These are phyloP conservation scores for Onthophagus taurus DNA, from an alignment of 1,140 invertebrate genomes.

Conservation along the genomic window DNA sequence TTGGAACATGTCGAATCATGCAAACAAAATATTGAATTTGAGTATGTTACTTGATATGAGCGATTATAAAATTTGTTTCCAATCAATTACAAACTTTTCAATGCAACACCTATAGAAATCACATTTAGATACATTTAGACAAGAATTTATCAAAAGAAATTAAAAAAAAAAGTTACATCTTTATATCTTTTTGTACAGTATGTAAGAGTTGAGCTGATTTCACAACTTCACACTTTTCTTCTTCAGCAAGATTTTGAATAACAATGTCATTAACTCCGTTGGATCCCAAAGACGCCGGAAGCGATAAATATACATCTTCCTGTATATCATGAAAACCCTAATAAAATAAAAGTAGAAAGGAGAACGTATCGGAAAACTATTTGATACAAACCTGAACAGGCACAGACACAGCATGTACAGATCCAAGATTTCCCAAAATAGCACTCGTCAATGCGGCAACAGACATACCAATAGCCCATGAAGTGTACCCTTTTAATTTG, in stretches of 20 bases:
- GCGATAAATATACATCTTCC: constrained; percentile 75
- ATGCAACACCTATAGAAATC: too few relatives aligned
- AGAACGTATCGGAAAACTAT: constrained; percentile 6
- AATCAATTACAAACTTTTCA: too few relatives aligned
- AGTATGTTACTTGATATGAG: too few relatives aligned
- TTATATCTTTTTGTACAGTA: too few relatives aligned
- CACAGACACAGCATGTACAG: constrained; percentile 73
- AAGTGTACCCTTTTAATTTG: constrained; percentile 81
- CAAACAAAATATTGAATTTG: too few relatives aligned
- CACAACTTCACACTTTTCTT: constrained; percentile 52
- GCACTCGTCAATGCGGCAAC: constrained; percentile 60
- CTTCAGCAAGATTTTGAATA: constrained; percentile 59
- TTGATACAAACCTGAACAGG: constrained; percentile 67
- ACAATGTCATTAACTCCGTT: constrained; percentile 66
- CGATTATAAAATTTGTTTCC: too few relatives aligned
- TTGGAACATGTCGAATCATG: too few relatives aligned
- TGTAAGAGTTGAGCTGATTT: constrained; percentile 49
- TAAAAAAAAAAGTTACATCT: too few relatives aligned
- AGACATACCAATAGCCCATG: constrained; percentile 84
- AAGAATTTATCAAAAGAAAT: too few relatives aligned
- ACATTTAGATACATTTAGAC: too few relatives aligned
- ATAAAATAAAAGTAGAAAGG: constrained; percentile 16
- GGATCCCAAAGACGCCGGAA: constrained; percentile 67
- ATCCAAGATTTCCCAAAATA: constrained; percentile 66
- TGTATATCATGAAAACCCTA: constrained; percentile 70